Base-by-base conservation (phyloP, 2,888 invertebrate genomes). In the Cryptosula pallasiana region DNA sequence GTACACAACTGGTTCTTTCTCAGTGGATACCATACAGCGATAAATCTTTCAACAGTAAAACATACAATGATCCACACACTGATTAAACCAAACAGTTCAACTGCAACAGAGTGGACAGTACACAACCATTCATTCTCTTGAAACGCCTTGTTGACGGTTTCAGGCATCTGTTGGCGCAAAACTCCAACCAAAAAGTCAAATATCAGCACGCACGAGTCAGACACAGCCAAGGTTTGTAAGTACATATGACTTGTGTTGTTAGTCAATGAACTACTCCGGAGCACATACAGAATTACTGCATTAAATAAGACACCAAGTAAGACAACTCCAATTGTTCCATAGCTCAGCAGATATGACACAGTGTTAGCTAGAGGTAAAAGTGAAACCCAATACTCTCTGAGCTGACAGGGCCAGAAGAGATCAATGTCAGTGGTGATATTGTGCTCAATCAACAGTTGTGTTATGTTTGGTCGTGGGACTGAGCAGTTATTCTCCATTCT, bases 171-270 rank as follows among this genome's bases (percentile, higher is more conserved):
- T 0, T 78, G 78, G 20, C 79, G 72, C 3, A 78, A 75, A 0
- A 79, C 78, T 1, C 79, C 79, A 5, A 78, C 76, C 78, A 78
- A 77, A 45, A 79, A 78, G 73, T 79, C 78, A 72, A 78, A 74
- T 13, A 76, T 75, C 36, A 79, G 73, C 0, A 76, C 73, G 2
- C 76, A 73, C 0, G 73, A 75, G 73, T 79, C 78, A 69, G 77
- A 79, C 0, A 76, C 54, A 0, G 79, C 78, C 57, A 79, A 73
- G 3, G 74, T 75, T 3, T 77, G 75, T 16, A 79, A 75, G 55
- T 78, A 79, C 25, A 78, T 69, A 72, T 76, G 77, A 16, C 77
- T 75, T 5, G 78, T 74, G 1, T 75, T 72, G 35, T 76, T 76
- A 35, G 78, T 45, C 78, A 78, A 78, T 55, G 77, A 77, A 23